Evolutionary conservation across 2,113 vertebrate species (phyloP).

Genomic region (Larimichthys polyactis): DNA sequence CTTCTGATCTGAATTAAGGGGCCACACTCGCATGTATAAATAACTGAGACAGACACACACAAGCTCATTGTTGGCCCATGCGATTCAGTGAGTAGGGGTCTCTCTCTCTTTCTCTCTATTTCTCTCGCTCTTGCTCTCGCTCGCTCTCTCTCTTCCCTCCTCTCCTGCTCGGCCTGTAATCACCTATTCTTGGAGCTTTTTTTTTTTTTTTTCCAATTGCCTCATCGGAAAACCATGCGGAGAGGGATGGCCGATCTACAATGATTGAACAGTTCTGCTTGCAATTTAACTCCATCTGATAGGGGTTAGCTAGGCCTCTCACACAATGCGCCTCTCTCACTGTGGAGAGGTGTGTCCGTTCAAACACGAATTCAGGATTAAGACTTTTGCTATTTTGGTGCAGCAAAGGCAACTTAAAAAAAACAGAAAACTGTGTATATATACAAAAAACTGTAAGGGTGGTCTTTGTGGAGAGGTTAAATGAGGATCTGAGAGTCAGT

Average conservation of each 20-base stretch:
- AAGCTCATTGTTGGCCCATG: constrained; percentile 53
- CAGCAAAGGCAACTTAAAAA: not conserved
- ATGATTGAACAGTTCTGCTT: constrained; percentile 81
- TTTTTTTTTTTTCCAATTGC: constrained; percentile 80
- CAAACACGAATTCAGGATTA: not conserved
- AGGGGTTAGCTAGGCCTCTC: constrained; percentile 66
- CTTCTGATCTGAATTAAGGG: constrained; percentile 61
- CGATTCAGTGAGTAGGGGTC: constrained; percentile 68
- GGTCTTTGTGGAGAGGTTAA: not conserved
- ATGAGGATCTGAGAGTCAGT: not conserved
- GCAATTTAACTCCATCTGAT: constrained; percentile 81
- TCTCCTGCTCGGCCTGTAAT: constrained; percentile 76
- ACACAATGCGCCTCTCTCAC: constrained; percentile 20
- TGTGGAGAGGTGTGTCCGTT: constrained; percentile 20
- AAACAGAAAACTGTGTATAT: not conserved
- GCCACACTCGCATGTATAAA: constrained; percentile 57
- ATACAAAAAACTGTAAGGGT: not conserved
- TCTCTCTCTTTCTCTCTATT: no score
- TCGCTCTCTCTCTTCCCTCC: constrained; percentile 29
- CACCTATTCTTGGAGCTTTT: constrained; percentile 86
- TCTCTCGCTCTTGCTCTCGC: not conserved
- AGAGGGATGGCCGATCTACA: constrained; percentile 73
- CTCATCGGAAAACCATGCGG: constrained; percentile 84
- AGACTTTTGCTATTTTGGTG: not conserved
- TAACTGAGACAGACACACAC: constrained; percentile 43